Evolutionary conservation across 1,140 invertebrate genomes (phyloP), one percentile per base, ranked within the genome.

Genomic region (Lasioglossum albipes): DNA sequence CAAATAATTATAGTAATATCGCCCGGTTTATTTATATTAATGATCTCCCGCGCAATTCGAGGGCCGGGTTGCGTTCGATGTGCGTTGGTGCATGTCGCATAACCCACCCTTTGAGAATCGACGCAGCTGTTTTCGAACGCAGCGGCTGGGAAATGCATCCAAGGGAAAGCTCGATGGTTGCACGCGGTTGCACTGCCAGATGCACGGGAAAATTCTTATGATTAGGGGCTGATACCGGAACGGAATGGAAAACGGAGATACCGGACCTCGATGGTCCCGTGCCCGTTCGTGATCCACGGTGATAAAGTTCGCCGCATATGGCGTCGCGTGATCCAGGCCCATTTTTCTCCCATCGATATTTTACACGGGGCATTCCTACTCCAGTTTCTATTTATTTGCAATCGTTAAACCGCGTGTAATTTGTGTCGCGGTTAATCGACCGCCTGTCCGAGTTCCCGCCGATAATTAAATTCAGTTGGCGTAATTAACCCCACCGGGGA

Each of bases 161-260:
- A 13, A 54, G 22, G 70, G 62, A 79, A 72, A 73, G 10, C 13
- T 13, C 10, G 10, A 12, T 13, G 12, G 45, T 10, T 49, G 72
- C 67, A 57, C 80, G 74, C 64, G 22, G 74, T 71, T 49, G 61
- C 59, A 31, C 10, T 36, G 31, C 16, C 84, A 85, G 74, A 84
- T 85, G 84, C 73, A 20, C 54, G 13, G 66, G 66, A 73, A 77
- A 78, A 64, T 77, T 67, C 18, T 31, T 42, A 36, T 42, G 79
- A 70, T 36, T 71, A 20, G 52, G 31, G 57, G 45, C 61, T 77
- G 57, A 65, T 75, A 45, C 42, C 2, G 41, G 22, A 65, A 66
- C 61, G 42, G 20, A 70, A 64, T 18, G 41, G 6, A 49, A 42
- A 41, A 9, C 7, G n/a, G n/a, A n/a, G 42, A 68, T n/a, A n/a